Evolutionary conservation across 2,888 invertebrate species (phyloP), one percentile per base, ranked within the genome.

Genomic region (Buathra laborator): DNA sequence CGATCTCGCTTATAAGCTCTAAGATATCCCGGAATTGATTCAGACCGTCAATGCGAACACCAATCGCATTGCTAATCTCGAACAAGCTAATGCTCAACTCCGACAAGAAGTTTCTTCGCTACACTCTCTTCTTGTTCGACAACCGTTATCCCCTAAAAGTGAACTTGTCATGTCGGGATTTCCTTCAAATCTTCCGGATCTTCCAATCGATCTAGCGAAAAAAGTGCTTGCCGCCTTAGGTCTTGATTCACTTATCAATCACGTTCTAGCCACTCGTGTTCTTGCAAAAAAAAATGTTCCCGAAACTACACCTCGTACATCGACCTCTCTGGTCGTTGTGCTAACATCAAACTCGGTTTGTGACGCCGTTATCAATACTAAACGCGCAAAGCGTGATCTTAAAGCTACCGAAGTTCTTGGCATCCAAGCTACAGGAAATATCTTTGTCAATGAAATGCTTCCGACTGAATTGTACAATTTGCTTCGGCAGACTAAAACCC

Each of bases 391-490:
- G 5, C 71, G 51, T 0, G 37, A 71, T 4, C 43, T 71, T 0
- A 70, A 29, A 37, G 2, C 4, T 0, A 37, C 10, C 2, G 70
- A 70, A 51, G n/a, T 6, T 6, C 51, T 9, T 4, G 14, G 7
- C 1, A 9, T n/a, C 3, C 12, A 9, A n/a, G 51, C 5, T 9
- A 46, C n/a, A 14, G 71, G 71, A n/a, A 46, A 29, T 29, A 53
- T 72, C 37, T 53, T 12, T 71, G 51, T 70, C 9, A 72, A 72
- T 12, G 56, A 72, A 37, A 48, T 53, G 53, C 16, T 72, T 3
- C 24, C n/a, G 9, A 3, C 19, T 3, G 56, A 48, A 16, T 2
- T 14, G 44, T 53, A 51, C n/a, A 72, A 72, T 19, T 5, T 72
- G 1, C 24, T 37, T 37, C 37, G 7, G 0, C 37, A 37, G 37